Evolutionary conservation across 2,797 vertebrate species (phyloP), one percentile per base, ranked within the genome.

Genomic region (Danio kyathit): DNA sequence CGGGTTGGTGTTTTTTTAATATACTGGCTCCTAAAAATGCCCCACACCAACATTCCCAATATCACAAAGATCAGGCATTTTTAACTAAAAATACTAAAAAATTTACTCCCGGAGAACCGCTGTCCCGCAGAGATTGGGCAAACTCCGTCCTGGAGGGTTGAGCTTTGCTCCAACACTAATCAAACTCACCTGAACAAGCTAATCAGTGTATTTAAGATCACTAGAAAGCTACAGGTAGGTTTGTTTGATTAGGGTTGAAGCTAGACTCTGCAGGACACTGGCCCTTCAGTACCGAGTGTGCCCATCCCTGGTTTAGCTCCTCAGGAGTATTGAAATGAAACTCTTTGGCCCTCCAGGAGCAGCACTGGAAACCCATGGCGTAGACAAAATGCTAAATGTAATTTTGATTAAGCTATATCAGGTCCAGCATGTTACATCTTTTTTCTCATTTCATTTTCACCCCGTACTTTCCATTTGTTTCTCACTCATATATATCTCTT

Each of bases 371-470:
- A 40, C 21, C 14, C 14, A 8, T 69, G 29, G 40, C 41, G 43
- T 64, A 6, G 7, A 41, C 14, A 29, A 40, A 61, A 16, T 51
- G 5, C 21, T 54, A 2, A 41, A 17, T 61, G 29, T 29, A 29
- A 29, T 29, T 3, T 29, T 29, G 3, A 29, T 29, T 29, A 29
- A 29, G 29, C 3, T 29, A 29, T 3, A 29, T 29, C 29, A 29
- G 3, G 29, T 29, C 29, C 29, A 29, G 29, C 29, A 3, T 76
- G 56, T 74, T 63, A 48, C n/a, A 57, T 79, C 46, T 73, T n/a
- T 41, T 10, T 0, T 13, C 17, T 16, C 43, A 51, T 21, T n/a
- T 52, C 0, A 52, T 17, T 59, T 8, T 46, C 5, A 66, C 63
- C 13, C 5, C 44, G 12, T 29, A 61, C 19, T 61, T 13, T 19